A percentile compares a stretch with the other conserved stretches of the same genome.
Conservation (phyloP, 1,140 invertebrate species). For the Aphelinus certus region DNA sequence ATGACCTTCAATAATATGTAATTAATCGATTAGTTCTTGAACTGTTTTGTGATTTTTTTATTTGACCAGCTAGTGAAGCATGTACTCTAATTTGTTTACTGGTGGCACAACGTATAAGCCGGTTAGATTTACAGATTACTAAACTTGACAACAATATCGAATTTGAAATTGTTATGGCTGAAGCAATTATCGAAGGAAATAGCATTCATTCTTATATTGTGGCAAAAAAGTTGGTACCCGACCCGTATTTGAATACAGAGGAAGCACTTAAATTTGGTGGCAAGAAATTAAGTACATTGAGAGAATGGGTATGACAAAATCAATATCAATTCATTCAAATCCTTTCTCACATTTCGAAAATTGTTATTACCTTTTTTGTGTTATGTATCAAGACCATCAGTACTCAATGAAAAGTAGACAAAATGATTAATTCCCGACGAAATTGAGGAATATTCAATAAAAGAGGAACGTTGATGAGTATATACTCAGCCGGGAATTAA, state of each 20-base stretch:
- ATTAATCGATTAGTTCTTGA: slow-evolving; percentile 13
- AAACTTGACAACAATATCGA: slow-evolving; percentile 47
- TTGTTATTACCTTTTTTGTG: no score
- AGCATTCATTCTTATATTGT: slow-evolving; percentile 53
- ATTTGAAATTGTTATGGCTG: slow-evolving; percentile 54
- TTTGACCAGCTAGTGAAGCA: slow-evolving; percentile 55
- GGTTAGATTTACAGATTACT: slow-evolving; percentile 46
- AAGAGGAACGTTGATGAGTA: no score
- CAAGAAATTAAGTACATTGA: slow-evolving; percentile 50
- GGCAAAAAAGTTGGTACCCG: slow-evolving; percentile 50
- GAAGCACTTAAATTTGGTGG: slow-evolving; percentile 58
- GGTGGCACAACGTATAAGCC: slow-evolving; percentile 56
- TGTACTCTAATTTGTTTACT: slow-evolving; percentile 63
- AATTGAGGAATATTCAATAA: no score
- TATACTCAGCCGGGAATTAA: no score
- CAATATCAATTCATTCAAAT: neutral
- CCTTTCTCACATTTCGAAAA: no score
- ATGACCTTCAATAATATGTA: neutral
- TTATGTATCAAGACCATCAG: no score
- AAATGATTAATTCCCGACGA: no score
- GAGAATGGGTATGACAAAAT: slow-evolving; percentile 59
- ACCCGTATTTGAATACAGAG: slow-evolving; percentile 58
- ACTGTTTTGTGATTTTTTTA: slow-evolving; percentile 21
- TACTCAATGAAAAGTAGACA: no score
- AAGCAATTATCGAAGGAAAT: slow-evolving; percentile 61